phyloP scores from a whole-genome alignment of 1,140 invertebrate genomes.

The Euura saliciscinereae region DNA sequence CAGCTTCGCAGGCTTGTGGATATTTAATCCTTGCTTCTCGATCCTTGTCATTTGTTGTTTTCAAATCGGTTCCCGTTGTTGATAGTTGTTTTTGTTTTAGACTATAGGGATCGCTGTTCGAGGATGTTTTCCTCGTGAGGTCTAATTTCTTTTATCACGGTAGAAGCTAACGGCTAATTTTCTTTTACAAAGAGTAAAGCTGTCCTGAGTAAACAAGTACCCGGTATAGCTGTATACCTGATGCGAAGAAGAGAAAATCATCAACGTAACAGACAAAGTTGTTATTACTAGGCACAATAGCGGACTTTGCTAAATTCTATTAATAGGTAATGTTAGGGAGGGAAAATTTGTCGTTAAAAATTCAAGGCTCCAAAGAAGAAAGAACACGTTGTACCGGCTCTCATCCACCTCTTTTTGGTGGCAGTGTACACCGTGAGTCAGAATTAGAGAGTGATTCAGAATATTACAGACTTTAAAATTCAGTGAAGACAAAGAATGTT shows the following conservation, averaged over 20 bases:
- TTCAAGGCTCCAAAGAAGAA: too few relatives aligned
- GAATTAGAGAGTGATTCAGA: too few relatives aligned
- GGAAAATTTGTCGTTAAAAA: too few relatives aligned
- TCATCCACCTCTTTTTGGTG: too few relatives aligned
- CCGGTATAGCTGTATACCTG: not conserved
- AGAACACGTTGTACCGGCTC: too few relatives aligned
- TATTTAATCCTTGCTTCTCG: not conserved
- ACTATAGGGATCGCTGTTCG: not conserved
- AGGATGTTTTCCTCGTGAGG: not conserved
- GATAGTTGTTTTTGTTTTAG: not conserved
- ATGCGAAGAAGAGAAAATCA: not conserved
- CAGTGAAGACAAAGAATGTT: too few relatives aligned
- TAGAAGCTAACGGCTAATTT: conserved; percentile 3
- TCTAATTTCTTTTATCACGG: not conserved
- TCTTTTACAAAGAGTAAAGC: not conserved
- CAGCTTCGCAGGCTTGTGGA: not conserved
- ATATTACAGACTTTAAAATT: too few relatives aligned
- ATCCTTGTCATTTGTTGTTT: too few relatives aligned
- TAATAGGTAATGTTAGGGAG: too few relatives aligned
- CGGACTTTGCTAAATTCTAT: too few relatives aligned
- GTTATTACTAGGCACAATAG: not conserved
- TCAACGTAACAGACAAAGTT: not conserved
- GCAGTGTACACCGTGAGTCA: too few relatives aligned
- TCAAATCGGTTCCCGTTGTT: not conserved
- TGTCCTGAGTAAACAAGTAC: not conserved